A percentile compares a stretch with the other conserved stretches of the same genome.
Conservation (phyloP, 1,140 invertebrate species). For the Tetragonula clypearis region DNA sequence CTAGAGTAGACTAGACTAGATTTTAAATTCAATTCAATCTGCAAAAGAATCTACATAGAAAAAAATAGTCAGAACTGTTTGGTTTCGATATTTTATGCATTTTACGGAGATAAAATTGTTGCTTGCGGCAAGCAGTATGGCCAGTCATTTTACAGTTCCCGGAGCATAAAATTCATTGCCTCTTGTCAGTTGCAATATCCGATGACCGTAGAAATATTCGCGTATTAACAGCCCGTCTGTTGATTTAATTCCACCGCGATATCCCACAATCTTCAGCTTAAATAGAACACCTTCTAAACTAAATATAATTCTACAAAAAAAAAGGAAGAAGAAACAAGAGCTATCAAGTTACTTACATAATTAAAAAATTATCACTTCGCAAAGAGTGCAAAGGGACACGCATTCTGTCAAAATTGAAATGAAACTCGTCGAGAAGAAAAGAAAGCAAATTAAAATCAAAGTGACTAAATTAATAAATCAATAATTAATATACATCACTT, state of each 20-base stretch:
- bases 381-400: no score
- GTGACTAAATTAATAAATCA: no score
- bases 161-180: slow-evolving; percentile 11
- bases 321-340: not conserved
- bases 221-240: not conserved
- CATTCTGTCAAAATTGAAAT: no score
- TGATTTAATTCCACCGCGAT: not conserved
- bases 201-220: not conserved
- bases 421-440: no score
- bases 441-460: no score
- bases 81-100: not conserved
- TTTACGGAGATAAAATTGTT: not conserved
- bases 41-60: no score
- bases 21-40: no score
- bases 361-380: not conserved
- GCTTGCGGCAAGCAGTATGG: not conserved
- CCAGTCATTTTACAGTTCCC: slow-evolving; percentile 7
- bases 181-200: not conserved
- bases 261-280: no score
- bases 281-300: not conserved
- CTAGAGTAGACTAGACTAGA: no score
- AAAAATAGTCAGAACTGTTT: not conserved
- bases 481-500: no score
- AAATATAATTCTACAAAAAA: not conserved
- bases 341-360: not conserved